Evolutionary conservation across 1,140 invertebrate genomes (phyloP), one percentile per base, ranked within the genome.

Genomic region (Drosophila nigromelanica): DNA sequence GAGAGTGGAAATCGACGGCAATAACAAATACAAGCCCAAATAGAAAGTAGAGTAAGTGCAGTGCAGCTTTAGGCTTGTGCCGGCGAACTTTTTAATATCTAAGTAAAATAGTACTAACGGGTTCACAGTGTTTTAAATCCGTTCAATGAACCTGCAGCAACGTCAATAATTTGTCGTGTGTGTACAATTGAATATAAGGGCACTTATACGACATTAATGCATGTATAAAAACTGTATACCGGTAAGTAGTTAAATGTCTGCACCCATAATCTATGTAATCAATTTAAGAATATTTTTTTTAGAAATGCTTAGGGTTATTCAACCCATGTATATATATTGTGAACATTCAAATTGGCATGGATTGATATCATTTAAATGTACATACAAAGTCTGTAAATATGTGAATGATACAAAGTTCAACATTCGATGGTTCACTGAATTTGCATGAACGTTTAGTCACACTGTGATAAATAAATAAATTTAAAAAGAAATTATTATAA

Each of bases 41-140:
- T 50, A 73, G 82, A 82, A 87, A 87, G 83, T 73, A 71, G 67
- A 89, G 75, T 89, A 67, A 82, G 78, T 78, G 67, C 50, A 83
- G 37, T 60, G 55, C 39, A 68, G 37, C 37, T 40, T 27, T 18
- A 37, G 15, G 39, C 42, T 37, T 43, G 40, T 15, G 14, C 37
- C 63, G 48, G 30, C 33, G 37, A 55, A 69, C 50, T 55, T 33
- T 69, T 10, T 21, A 37, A 66, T 45, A 67, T 52, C 39, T 54
- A 39, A 45, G 59, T 27, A 18, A 40, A 67, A 37, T 52, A 39
- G 14, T 59, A 18, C 2, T 15, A n/a, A 54, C 15, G 18, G 12
- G 30, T 59, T 27, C 24, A 37, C 6, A 48, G 56, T 51, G 48
- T 45, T 60, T 73, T 42, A 51, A 69, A 55, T 69, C 27, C 60